Base-by-base conservation (phyloP, 2,888 invertebrate genomes). In the Ophion ventricosus region DNA sequence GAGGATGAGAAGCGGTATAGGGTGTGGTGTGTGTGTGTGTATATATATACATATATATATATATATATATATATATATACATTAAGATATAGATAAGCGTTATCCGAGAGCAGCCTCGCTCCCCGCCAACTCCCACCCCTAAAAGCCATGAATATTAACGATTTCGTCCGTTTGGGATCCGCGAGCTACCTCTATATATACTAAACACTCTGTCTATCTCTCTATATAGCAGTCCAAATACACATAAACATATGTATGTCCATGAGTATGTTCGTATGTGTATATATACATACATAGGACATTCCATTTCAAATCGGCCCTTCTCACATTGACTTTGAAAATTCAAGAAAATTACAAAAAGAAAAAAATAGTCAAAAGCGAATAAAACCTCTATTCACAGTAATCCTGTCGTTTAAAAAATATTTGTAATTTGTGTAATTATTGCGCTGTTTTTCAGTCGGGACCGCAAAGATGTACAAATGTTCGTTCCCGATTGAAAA, bases 91-190 rank as follows among this genome's bases (percentile, higher is more conserved):
- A 91, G 91, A 92, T 92, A 91, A 92, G 91, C 90, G 89, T 91
- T 91, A 91, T 91, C 90, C 90, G 88, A 87, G 88, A 88, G 78
- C 86, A 86, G 80, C 86, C 82, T 80, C 75, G 64, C 76, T 79
- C 76, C 74, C 74, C 76, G 66, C 74, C 74, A 69, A 57, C 87
- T 85, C 49, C 88, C 87, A 79, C 88, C 89, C 87, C 87, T 86
- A 83, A 84, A 85, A 87, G 88, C 90, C 90, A 92, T 92, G 92
- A 92, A 92, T 92, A 92, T 92, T 92, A 92, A 92, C 90, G 90
- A 89, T 88, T 88, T 87, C 88, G 77, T 88, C 87, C 85, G 88
- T 81, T 87, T 67, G 64, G 83, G 80, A 86, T 86, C 80, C 83
- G 81, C 77, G 80, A 85, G 76, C 84, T 75, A 64, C 78, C 81